Conservation (phyloP, 2,797 vertebrate genomes). For the Brachyrhaphis roseni region DNA sequence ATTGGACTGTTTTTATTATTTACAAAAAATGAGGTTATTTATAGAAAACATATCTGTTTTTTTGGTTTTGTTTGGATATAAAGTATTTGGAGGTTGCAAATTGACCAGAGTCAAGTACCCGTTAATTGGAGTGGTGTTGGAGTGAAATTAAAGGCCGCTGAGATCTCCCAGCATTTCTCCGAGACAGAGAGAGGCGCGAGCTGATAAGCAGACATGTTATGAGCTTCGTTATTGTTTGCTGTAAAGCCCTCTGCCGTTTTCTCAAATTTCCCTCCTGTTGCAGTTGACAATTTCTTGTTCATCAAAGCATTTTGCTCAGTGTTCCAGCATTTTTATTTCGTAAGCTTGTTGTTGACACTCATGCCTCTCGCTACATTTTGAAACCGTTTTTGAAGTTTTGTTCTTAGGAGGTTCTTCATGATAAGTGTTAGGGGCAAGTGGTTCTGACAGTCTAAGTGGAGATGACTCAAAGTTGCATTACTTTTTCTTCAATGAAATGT, state of each 20-base stretch:
- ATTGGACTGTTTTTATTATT: background rate
- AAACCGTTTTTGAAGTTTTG: slow-evolving; percentile 46
- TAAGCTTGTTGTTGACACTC: slow-evolving; percentile 38
- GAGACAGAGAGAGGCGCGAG: slow-evolving; percentile 43
- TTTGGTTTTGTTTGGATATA: slow-evolving; percentile 21
- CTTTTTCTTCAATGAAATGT: slow-evolving; percentile 49
- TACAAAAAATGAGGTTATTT: slow-evolving; percentile 1
- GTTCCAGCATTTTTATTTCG: slow-evolving; percentile 2
- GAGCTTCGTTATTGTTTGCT: slow-evolving; percentile 32
- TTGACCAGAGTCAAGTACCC: slow-evolving; percentile 61
- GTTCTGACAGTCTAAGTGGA: slow-evolving; percentile 53
- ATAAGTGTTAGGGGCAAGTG: slow-evolving; percentile 47
- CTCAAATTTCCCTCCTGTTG: slow-evolving; percentile 38
- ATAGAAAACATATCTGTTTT: slow-evolving; percentile 4
- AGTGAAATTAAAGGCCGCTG: slow-evolving; percentile 65
- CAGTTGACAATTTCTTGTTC: slow-evolving; percentile 38
- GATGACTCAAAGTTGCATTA: slow-evolving; percentile 59
- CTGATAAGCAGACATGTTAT: slow-evolving; percentile 40
- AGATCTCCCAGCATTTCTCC: slow-evolving; percentile 60
- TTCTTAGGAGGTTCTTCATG: slow-evolving; percentile 43
- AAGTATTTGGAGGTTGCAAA: slow-evolving; percentile 57
- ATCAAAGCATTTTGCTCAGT: slow-evolving; percentile 41
- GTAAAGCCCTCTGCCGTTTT: slow-evolving; percentile 32
- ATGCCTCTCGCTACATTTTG: slow-evolving; percentile 40
- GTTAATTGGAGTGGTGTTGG: slow-evolving; percentile 70